Conservation (phyloP, 2,797 vertebrate genomes). For the Eulemur coronatus region DNA sequence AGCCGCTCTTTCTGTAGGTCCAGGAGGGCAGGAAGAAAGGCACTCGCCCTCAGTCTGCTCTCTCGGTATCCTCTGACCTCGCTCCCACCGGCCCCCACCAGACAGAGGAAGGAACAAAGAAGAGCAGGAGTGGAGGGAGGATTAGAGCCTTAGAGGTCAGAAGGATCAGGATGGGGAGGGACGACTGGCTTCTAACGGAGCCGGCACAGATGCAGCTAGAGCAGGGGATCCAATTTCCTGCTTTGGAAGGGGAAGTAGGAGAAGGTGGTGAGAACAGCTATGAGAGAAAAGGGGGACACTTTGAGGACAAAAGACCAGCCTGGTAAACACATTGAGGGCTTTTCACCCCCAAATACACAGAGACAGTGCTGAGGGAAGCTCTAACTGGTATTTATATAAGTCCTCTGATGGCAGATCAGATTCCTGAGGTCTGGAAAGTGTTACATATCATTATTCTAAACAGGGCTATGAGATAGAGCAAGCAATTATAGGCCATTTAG, state of each 20-base stretch:
- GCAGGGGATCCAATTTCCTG: slow-evolving; percentile 32
- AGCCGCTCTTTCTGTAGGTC: background rate
- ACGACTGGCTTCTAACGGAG: slow-evolving; percentile 52
- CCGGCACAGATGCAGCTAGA: slow-evolving; percentile 42
- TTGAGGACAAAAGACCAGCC: slow-evolving; percentile 33
- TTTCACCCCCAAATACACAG: background rate
- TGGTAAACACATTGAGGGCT: background rate
- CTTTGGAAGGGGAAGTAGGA: slow-evolving; percentile 6
- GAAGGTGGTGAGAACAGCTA: slow-evolving; percentile 50
- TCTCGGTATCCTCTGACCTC: background rate
- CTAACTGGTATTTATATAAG: slow-evolving; percentile 47
- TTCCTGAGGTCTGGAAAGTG: slow-evolving; percentile 67
- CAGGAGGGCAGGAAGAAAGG: slow-evolving; percentile 5
- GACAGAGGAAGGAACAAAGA: slow-evolving; percentile 35
- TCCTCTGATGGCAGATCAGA: slow-evolving; percentile 63
- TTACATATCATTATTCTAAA: slow-evolving; percentile 68
- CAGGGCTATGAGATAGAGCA: slow-evolving; percentile 54
- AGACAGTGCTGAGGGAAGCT: slow-evolving; percentile 5
- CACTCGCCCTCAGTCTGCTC: background rate
- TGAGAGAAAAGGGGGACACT: background rate
- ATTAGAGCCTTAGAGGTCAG: background rate
- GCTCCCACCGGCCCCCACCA: background rate
- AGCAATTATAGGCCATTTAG: slow-evolving; percentile 70
- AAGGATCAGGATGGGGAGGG: slow-evolving; percentile 55
- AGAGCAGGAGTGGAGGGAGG: background rate